phyloP scores from a whole-genome alignment of 2,797 vertebrate genomes.

The Phalloptychus januarius region DNA sequence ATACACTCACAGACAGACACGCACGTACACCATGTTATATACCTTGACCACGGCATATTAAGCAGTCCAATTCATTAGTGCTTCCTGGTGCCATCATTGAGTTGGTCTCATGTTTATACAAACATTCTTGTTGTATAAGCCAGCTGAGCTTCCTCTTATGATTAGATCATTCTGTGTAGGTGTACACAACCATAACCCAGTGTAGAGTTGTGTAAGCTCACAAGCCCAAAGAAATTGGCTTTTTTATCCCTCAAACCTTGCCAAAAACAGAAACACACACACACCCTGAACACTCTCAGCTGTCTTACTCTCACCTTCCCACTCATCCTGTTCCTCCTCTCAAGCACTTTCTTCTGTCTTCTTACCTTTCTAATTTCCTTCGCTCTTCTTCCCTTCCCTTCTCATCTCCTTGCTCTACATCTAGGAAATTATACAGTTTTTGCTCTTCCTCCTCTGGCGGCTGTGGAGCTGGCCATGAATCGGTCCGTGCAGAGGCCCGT shows the following conservation, averaged over 20 bases:
- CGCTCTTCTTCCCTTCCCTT: slow-evolving; percentile 51
- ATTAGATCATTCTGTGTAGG: slow-evolving; percentile 79
- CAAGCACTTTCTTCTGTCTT: slow-evolving; percentile 51
- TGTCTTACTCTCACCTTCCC: slow-evolving; percentile 71
- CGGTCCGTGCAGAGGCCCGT: slow-evolving; percentile 73
- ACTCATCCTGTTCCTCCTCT: slow-evolving; percentile 59
- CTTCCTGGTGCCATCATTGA: slow-evolving; percentile 46
- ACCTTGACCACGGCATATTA: slow-evolving; percentile 60
- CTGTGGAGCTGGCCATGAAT: slow-evolving; percentile 89
- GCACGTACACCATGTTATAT: slow-evolving; percentile 60
- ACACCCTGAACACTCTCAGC: slow-evolving; percentile 51
- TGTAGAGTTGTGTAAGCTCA: slow-evolving; percentile 79
- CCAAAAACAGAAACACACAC: slow-evolving; percentile 24
- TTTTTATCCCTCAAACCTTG: slow-evolving; percentile 57
- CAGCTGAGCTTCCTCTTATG: slow-evolving; percentile 73
- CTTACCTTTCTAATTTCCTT: slow-evolving; percentile 56
- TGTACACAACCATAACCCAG: slow-evolving; percentile 74
- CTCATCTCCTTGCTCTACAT: slow-evolving; percentile 53
- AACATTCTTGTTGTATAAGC: slow-evolving; percentile 78
- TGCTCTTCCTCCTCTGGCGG: slow-evolving; percentile 97
- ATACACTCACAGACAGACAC: slow-evolving; percentile 62
- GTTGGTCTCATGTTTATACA: slow-evolving; percentile 61
- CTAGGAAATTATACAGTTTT: slow-evolving; percentile 98
- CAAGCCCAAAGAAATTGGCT: slow-evolving; percentile 79
- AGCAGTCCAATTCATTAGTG: slow-evolving; percentile 49